These are phyloP conservation scores for Microcebus griseorufus DNA, from an alignment of 2,113 vertebrate genomes.

Conservation along the genomic window DNA sequence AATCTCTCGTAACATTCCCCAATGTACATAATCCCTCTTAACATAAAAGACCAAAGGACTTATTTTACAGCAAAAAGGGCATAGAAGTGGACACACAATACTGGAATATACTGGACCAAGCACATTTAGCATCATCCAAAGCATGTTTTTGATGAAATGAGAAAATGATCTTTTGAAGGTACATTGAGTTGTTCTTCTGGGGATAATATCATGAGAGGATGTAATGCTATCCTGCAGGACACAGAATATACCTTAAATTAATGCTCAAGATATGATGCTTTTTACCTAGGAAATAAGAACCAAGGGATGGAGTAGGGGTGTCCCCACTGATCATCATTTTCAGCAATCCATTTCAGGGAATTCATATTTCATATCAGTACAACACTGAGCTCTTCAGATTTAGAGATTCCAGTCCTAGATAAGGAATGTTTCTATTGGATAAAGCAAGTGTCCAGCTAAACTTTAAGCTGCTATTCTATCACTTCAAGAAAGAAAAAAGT, in stretches of 20 bases:
- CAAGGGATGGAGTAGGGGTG: neutral
- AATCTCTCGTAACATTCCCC: too few species aligned
- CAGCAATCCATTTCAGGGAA: neutral
- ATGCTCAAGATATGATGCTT: neutral
- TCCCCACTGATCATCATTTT: neutral
- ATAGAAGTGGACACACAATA: too few species aligned
- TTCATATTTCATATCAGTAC: neutral
- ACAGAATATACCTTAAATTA: neutral
- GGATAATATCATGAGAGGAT: neutral
- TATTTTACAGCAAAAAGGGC: too few species aligned
- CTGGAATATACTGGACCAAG: too few species aligned
- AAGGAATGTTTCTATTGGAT: neutral
- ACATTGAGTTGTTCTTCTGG: too few species aligned
- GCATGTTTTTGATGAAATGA: too few species aligned
- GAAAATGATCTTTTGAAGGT: too few species aligned
- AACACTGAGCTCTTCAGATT: neutral
- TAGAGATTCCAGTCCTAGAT: neutral
- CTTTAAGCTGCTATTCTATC: neutral
- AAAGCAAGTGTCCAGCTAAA: neutral
- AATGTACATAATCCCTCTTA: too few species aligned
- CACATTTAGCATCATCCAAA: too few species aligned
- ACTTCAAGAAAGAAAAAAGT: neutral
- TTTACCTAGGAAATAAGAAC: neutral
- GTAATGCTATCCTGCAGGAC: neutral
- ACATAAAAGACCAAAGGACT: too few species aligned